Base-by-base conservation (phyloP, 2,113 vertebrate genomes). In the Varanus komodoensis region DNA sequence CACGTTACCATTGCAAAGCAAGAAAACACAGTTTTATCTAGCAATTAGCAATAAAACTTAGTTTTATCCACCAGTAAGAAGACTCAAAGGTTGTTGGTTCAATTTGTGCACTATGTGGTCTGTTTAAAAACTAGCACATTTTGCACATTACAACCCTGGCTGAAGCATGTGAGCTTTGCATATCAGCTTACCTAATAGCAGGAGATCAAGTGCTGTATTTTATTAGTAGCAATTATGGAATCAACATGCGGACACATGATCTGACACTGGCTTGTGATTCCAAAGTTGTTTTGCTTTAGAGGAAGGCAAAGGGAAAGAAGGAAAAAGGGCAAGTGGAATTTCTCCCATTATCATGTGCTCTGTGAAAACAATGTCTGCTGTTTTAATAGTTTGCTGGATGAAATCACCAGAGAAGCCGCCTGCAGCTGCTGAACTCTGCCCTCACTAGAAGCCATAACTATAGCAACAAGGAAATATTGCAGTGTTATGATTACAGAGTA, bases 391-490 rank as follows among this genome's bases (percentile, higher is more conserved):
- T 82, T 32, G 54, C 92, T 95, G 89, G 57, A 91, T 80, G 34
- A 93, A 57, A n/a, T 92, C 57, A 74, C 44, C 78, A 8, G 88
- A 87, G 87, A 64, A 77, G 32, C 89, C 80, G 67, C 89, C 84
- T 91, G 91, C 44, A 93, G 92, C 1, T 95, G 91, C 61, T 93
- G 89, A 93, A 89, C 74, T 89, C 71, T 93, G 86, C 82, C 91
- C 90, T 95, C 95, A 78, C 82, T 90, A 89, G 88, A 95, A 95
- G 73, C 29, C 89, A 89, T 92, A 95, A 90, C 87, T 94, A 91
- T 88, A 94, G 90, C 89, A 96, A 93, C 29, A 34, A 89, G 91
- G 87, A 96, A 96, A 94, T 87, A 85, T 19, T 91, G 67, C 61
- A 8, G 74, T 92, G 92, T 95, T 89, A 68, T 90, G 69, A 94